Percentiles rank a stretch among this genome's conserved stretches.
Conservation (phyloP, 2,113 vertebrate genomes). For the Balaenoptera acutorostrata region DNA sequence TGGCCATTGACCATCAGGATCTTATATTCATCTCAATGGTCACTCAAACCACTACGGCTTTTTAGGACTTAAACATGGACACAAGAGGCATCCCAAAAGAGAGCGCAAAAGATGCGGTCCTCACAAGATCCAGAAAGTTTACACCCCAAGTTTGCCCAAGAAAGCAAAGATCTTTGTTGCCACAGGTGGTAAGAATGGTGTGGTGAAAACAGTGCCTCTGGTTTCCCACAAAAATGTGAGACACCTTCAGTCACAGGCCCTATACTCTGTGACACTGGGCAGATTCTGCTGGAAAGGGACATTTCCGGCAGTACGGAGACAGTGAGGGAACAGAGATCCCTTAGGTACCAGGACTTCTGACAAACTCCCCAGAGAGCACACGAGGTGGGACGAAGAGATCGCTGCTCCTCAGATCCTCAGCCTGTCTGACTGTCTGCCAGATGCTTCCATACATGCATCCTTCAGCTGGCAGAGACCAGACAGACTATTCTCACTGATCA, state of each 20-base stretch:
- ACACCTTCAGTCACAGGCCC: neutral
- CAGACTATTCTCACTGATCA: neutral
- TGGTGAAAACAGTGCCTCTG: neutral
- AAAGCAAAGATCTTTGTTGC: neutral
- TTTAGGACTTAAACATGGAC: neutral
- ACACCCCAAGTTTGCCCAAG: too few relatives aligned
- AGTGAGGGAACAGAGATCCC: neutral
- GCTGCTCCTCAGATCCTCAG: neutral
- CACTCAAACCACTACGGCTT: neutral
- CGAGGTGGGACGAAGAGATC: neutral
- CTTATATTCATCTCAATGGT: neutral
- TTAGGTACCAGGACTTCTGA: neutral
- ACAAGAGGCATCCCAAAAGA: neutral
- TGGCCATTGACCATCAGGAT: neutral
- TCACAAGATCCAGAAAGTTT: neutral
- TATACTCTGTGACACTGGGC: neutral
- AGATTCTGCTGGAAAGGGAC: neutral
- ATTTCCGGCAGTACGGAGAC: neutral
- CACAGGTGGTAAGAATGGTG: neutral
- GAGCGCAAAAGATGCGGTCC: neutral
- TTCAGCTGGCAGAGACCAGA: neutral
- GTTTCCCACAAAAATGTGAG: neutral
- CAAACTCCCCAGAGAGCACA: neutral
- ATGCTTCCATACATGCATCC: too few relatives aligned
- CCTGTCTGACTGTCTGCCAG: neutral